Conservation (phyloP, 2,113 vertebrate genomes). For the Laticauda colubrina region DNA sequence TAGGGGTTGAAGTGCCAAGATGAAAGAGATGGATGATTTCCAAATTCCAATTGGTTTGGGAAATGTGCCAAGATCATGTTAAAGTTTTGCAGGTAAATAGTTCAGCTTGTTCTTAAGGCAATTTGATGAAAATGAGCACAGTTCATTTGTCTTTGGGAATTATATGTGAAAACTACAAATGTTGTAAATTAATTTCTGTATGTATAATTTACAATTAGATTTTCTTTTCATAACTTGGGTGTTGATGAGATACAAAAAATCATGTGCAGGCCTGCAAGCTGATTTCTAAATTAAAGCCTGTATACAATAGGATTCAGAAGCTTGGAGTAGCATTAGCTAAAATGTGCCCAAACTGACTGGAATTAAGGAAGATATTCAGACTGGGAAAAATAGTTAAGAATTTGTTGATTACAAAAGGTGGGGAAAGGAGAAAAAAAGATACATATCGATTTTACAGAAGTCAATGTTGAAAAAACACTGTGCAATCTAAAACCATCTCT, state of each 20-base stretch:
- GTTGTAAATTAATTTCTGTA: not conserved
- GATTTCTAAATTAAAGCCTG: not conserved
- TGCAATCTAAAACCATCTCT: too few species aligned
- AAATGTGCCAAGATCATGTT: not conserved
- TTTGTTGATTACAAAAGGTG: not conserved
- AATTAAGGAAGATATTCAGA: not conserved
- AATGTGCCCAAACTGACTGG: not conserved
- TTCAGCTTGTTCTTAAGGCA: not conserved
- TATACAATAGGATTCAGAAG: not conserved
- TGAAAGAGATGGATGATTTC: not conserved
- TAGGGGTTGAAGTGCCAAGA: not conserved
- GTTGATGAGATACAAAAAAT: not conserved
- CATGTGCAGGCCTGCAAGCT: not conserved
- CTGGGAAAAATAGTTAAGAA: not conserved
- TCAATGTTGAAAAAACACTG: too few species aligned
- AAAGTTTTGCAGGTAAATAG: not conserved
- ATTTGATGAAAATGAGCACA: not conserved
- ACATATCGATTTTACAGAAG: too few species aligned
- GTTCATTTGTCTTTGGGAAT: not conserved
- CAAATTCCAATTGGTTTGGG: not conserved
- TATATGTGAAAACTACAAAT: not conserved
- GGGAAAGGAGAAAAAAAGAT: not conserved
- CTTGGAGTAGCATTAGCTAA: not conserved
- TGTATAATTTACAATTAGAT: not conserved
- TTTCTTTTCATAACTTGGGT: not conserved